Base-by-base conservation (phyloP, 2,797 vertebrate species). In the Brachymystax lenok region DNA sequence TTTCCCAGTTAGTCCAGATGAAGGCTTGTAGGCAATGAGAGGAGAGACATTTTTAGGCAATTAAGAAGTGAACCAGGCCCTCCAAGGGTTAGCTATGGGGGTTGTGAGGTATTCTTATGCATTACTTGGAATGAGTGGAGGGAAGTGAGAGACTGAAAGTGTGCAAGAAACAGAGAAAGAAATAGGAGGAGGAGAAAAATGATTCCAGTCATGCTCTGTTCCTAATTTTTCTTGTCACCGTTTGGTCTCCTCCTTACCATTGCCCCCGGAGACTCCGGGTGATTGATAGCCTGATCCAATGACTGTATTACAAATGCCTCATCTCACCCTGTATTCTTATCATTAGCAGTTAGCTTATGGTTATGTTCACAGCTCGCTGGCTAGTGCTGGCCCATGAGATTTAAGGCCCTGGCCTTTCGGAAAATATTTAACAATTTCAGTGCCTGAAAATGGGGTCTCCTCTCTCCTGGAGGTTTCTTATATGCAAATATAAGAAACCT, bases 351-450 rank as follows among this genome's bases (percentile, higher is more conserved):
- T 96, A 95, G 94, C 95, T 95, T 95, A 95, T 94, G 94, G 94
- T 95, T 95, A 95, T 93, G 94, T 95, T 96, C 95, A 95, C 93
- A 95, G 94, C 94, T 95, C 94, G 87, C 92, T 95, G 95, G 92
- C 93, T 93, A 91, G 94, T 93, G 87, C 91, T 92, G 92, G 91
- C 95, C 95, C 95, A 92, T 92, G 95, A 96, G 96, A 96, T 95
- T 96, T 96, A 95, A 95, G 95, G 93, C 91, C 90, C 93, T 95
- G 95, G 94, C 95, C 95, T 96, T 96, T 94, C 35, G 93, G 93
- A 96, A 96, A 95, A 96, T 96, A 96, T 95, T 96, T 96, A 95
- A 96, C 95, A 95, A 95, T 96, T 95, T 95, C 95, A 94, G 89
- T 86, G 59, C 86, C 92, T 91, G 93, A 94, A 93, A 94, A 95